A percentile compares a stretch with the other conserved stretches of the same genome.
Evolutionary conservation across 2,113 vertebrate species (phyloP).

Genomic region (Anolis sagrei): DNA sequence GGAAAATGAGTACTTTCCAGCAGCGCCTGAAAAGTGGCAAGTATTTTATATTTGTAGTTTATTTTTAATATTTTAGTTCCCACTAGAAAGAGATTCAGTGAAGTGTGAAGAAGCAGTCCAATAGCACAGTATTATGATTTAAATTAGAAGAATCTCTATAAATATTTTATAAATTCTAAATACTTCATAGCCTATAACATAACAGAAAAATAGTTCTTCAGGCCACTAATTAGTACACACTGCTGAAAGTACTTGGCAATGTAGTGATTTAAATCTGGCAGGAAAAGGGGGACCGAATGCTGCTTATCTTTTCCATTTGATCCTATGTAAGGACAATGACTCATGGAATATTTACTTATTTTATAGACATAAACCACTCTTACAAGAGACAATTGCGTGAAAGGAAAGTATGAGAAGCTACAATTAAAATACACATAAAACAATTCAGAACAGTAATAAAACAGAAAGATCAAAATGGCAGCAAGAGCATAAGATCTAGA

Average conservation of each 20-base stretch:
- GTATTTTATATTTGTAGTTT: conserved; percentile 4
- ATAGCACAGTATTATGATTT: conserved; percentile 35
- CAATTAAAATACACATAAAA: too few species aligned
- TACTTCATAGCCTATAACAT: conserved; percentile 2
- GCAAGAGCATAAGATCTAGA: too few species aligned
- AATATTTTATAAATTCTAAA: conserved; percentile 21
- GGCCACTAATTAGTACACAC: neutral
- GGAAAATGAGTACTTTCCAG: conserved; percentile 4
- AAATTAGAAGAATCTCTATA: neutral
- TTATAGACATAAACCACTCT: neutral
- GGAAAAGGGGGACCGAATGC: neutral
- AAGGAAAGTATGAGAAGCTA: neutral
- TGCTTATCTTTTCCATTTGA: neutral
- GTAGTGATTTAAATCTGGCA: neutral
- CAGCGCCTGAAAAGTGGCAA: neutral
- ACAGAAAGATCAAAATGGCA: too few species aligned
- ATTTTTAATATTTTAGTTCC: conserved; percentile 18
- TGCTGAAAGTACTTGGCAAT: conserved; percentile 4
- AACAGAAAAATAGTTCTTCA: neutral
- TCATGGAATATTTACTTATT: neutral
- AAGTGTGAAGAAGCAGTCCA: conserved; percentile 2
- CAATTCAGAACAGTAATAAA: too few species aligned
- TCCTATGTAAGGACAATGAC: neutral
- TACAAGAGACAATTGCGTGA: neutral
- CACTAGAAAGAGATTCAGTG: neutral